Evolutionary conservation across 2,888 invertebrate species (phyloP).

Genomic region (Ischnus inquisitorius): DNA sequence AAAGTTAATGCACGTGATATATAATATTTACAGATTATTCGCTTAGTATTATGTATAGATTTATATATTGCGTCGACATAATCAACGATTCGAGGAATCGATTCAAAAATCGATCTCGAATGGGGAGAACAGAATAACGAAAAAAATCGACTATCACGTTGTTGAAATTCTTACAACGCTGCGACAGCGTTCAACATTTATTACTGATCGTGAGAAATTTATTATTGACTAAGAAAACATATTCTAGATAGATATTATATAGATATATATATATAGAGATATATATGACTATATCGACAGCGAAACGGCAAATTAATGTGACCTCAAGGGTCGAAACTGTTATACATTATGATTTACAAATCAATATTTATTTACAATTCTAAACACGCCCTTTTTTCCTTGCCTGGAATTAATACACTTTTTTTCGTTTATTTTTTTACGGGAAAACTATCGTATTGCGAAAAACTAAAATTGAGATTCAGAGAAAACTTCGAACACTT

Average conservation of each 20-base stretch:
- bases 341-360: slow-evolving; percentile 63
- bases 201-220: slow-evolving; percentile 49
- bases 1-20: slow-evolving; percentile 61
- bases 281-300: slow-evolving; percentile 26
- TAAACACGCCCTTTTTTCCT: slow-evolving; percentile 3
- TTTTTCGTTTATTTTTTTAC: not conserved
- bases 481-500: no score
- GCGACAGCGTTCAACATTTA: slow-evolving; percentile 34
- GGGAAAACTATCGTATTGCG: not conserved
- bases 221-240: slow-evolving; percentile 24
- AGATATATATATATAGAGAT: slow-evolving; percentile 29
- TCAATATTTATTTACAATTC: slow-evolving; percentile 67
- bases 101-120: slow-evolving; percentile 35
- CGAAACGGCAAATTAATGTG: slow-evolving; percentile 49
- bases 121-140: not conserved
- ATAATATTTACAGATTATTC: slow-evolving; percentile 41
- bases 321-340: slow-evolving; percentile 49
- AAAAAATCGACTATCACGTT: slow-evolving; percentile 2
- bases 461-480: no score
- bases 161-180: slow-evolving; percentile 41
- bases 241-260: slow-evolving; percentile 42
- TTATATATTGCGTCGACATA: not conserved
- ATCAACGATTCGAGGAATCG: slow-evolving; percentile 9
- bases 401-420: not conserved
- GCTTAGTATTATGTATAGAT: slow-evolving; percentile 6